Conservation (phyloP, 2,113 vertebrate genomes). For the Siphamia tubifer region DNA sequence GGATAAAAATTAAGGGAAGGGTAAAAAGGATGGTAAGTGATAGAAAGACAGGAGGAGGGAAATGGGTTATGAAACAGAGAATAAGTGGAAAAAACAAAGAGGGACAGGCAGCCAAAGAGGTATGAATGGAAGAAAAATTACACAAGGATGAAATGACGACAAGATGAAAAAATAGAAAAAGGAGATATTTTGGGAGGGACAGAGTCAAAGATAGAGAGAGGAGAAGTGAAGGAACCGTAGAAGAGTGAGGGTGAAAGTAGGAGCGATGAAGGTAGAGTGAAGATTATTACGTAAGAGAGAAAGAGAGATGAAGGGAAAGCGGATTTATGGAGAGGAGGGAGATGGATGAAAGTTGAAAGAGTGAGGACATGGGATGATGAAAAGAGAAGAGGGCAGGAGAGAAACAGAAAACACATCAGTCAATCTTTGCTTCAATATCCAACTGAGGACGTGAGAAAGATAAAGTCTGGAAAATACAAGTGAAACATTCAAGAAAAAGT, state of each 20-base stretch:
- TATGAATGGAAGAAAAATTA: not conserved
- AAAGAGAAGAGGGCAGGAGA: not conserved
- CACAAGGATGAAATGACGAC: not conserved
- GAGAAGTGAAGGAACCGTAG: not conserved
- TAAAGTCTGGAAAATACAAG: too few species aligned
- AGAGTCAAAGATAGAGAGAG: slow-evolving; percentile 9
- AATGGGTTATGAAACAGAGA: not conserved
- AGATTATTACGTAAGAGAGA: not conserved
- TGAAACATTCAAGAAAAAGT: too few species aligned
- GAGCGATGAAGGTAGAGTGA: not conserved
- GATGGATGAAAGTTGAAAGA: slow-evolving; percentile 24
- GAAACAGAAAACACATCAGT: slow-evolving; percentile 33
- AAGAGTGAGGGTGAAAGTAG: not conserved
- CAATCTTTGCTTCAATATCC: slow-evolving; percentile 23
- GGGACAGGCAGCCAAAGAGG: slow-evolving; percentile 1
- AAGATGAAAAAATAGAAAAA: slow-evolving; percentile 1
- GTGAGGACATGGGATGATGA: not conserved
- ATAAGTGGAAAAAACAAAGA: not conserved
- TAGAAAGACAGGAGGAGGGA: not conserved
- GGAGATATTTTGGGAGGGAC: slow-evolving; percentile 1
- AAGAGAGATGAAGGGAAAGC: slow-evolving; percentile 37
- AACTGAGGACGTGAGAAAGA: not conserved
- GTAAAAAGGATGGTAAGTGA: not conserved
- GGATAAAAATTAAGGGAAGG: not conserved
- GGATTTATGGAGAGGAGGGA: slow-evolving; percentile 29